Base-by-base conservation (phyloP, 2,797 vertebrate genomes). In the Salmo trutta region DNA sequence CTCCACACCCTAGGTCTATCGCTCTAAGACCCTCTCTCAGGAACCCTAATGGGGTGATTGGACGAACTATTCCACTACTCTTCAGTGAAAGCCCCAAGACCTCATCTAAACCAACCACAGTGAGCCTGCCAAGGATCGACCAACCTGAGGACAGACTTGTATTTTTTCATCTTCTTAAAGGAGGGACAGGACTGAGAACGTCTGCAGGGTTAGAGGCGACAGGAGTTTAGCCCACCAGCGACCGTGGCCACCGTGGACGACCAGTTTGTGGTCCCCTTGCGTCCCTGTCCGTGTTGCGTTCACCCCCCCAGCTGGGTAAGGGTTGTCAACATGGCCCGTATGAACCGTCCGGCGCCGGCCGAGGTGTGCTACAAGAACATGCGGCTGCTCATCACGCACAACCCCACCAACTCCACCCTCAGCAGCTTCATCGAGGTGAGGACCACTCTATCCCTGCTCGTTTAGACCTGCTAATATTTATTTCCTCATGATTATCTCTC, bases 361-460 rank as follows among this genome's bases (percentile, higher is more conserved):
- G 98, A 99, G 93, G 95, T 99, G 85, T 96, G 95, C 95, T 97
- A 99, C 94, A 98, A 97, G 87, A 96, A 97, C 89, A 99, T 99
- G 98, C 95, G 97, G 75, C 98, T 99, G 89, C 95, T 99, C 19
- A 99, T 99, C 86, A 99, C 98, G 3, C 98, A 99, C 91, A 99
- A 99, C 91, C 98, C 98, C 75, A 99, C 97, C 77, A 96, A 99
- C 19, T 95, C 94, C 88, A 98, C 97, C 0, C 94, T 99, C 77
- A 94, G 76, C 89, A 95, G 95, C 77, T 99, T 99, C 88, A 94
- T 97, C 19, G 95, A 99, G 97, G 98, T 99, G 92, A 95, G 94
- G 7, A 27, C 21, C 59, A 3, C 3, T 21, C 41, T 47, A 47
- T 47, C 10, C 41, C 10, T 2, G 0, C 56, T 62, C 6, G 7